Conservation (phyloP, 1,140 invertebrate species). For the Drosophila ohnishii region DNA sequence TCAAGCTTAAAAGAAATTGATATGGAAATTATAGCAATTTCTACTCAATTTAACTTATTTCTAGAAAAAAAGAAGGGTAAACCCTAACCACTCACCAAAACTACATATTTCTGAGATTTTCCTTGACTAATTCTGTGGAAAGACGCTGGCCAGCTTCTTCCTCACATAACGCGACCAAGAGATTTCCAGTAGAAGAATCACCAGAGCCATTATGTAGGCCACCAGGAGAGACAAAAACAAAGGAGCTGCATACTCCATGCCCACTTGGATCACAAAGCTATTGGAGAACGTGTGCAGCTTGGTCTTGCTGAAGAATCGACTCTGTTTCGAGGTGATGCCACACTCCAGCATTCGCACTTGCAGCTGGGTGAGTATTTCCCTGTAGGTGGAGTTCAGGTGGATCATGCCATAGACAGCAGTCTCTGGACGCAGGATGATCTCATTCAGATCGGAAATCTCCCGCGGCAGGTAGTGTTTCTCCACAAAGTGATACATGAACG, state of each 20-base stretch:
- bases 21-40: conserved; percentile 4
- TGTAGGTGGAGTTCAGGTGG: conserved; percentile 66
- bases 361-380: conserved; percentile 58
- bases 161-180: conserved; percentile 35
- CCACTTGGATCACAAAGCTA: conserved; percentile 74
- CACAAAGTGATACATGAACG: conserved; percentile 61
- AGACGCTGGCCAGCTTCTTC: not conserved
- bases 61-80: not conserved
- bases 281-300: conserved; percentile 68
- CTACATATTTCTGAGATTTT: not conserved
- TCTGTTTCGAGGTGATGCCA: conserved; percentile 64
- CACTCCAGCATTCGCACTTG: conserved; percentile 64
- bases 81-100: conserved; percentile 1
- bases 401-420: conserved; percentile 49
- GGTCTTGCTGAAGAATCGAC: conserved; percentile 56
- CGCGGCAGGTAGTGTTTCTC: conserved; percentile 69
- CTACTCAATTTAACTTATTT: conserved; percentile 3
- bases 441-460: conserved; percentile 79
- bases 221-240: conserved; percentile 60
- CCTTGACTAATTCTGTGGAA: not conserved
- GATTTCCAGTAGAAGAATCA: conserved; percentile 56
- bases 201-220: conserved; percentile 52
- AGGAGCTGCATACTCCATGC: conserved; percentile 77
- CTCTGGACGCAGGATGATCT: conserved; percentile 67
- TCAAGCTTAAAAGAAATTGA: not conserved